Evolutionary conservation across 35 echinoderm and acorn worm species (phyloP), one percentile per base, ranked within the genome.

Genomic region (Heliocidaris erythrogramma): DNA sequence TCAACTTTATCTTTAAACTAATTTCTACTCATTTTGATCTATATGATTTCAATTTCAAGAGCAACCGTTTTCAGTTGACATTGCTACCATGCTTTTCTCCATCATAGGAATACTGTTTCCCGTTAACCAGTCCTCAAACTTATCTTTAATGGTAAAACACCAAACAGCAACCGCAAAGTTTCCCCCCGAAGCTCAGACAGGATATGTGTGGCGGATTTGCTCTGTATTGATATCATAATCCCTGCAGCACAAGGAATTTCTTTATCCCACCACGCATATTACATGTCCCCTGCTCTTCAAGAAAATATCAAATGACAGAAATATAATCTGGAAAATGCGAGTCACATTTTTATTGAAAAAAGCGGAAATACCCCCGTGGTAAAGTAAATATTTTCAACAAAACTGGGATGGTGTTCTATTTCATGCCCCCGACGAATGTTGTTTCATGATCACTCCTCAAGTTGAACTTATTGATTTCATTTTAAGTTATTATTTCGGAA

Each of bases 381-480:
- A 78, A 78, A 78, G 65, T 78, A 78, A 78, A 78, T 78, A 78
- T 78, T 78, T 78, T 78, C 27, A 78, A 78, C 65, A 78, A 78
- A 78, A 78, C 65, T 78, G 18, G 65, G 27, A 78, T 78, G 65
- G 65, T 78, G 65, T 78, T 78, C 27, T 7, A 24, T 78, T 78
- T 24, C 65, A 78, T n/a, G 65, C 27, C 65, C 65, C 27, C 5
- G 65, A 78, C 65, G 27, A 78, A 78, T 7, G 52, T 56, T 78
- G 65, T 78, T 27, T n/a, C 27, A 78, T n/a, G 65, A 78, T 78
- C 65, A 78, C 17, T 24, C 18, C 7, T 18, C 18, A 78, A 78
- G 65, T 78, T 7, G 65, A n/a, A 24, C 7, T 78, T 27, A 78
- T 78, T 78, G 65, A 78, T 78, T 78, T n/a, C 21, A 27, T n/a